Base-by-base conservation (phyloP, 2,888 invertebrate species). In the Standfussiana lucernea region DNA sequence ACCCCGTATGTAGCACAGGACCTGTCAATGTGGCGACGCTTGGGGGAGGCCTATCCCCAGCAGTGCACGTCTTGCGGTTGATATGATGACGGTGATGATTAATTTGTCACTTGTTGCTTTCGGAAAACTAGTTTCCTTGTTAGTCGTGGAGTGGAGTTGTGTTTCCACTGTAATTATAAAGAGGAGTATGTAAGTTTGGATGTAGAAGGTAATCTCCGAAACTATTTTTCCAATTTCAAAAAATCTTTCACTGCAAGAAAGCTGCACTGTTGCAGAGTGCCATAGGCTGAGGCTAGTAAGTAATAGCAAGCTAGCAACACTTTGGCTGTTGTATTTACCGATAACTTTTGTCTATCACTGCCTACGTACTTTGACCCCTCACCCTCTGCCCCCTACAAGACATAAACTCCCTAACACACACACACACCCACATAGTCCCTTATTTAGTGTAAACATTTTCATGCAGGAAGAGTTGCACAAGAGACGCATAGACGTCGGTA, bases 381-480 rank as follows among this genome's bases (percentile, higher is more conserved):
- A n/a, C n/a, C 40, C 28, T 53, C 65, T 28, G 42, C 50, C 28
- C 28, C 35, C 28, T 11, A 66, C n/a, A 35, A 35, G 2, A 64
- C 32, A 68, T 24, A 0, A 18, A 3, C 4, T 61, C 10, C 10
- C 21, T 32, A 8, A 61, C 35, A 69, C 37, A 37, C 1, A 65
- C n/a, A 32, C 59, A 35, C n/a, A 64, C 28, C 45, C 37, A 59
- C 1, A 18, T 10, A 37, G 21, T 45, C 13, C 32, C 40, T 56
- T 7, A 81, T 68, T 82, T 53, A 61, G 45, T 65, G 82, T 78
- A 74, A 76, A 79, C 79, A 76, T 76, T 72, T 75, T 61, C 82
- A 66, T 76, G 80, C 73, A 85, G 65, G 71, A 77, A 68, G 69
- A 82, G 79, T 87, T 88, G 88, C 88, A 87, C 82, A 82, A 83